These are phyloP conservation scores for Aproaerema taeniolella DNA, from an alignment of 2,888 invertebrate genomes.

Conservation along the genomic window DNA sequence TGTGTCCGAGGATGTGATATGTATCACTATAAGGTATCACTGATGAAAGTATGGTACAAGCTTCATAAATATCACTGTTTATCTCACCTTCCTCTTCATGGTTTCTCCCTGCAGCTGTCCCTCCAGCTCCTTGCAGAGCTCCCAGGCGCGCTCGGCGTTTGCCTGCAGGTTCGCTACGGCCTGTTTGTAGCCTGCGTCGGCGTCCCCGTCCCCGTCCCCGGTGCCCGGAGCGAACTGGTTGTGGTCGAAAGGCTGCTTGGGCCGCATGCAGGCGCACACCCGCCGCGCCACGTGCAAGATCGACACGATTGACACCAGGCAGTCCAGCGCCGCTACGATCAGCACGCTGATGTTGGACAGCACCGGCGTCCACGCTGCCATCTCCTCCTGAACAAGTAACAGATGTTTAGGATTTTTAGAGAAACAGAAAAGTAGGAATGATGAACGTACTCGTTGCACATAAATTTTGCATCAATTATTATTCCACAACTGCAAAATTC, in stretches of 20 bases:
- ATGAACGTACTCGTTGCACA: too few species aligned
- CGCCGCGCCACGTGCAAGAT: conserved; percentile 74
- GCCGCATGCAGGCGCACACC: conserved; percentile 76
- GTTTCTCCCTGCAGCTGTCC: conserved; percentile 54
- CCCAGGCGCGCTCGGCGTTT: conserved; percentile 37
- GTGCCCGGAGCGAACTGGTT: conserved; percentile 69
- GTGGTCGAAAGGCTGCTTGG: conserved; percentile 66
- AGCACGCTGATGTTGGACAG: conserved; percentile 80
- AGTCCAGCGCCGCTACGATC: conserved; percentile 77
- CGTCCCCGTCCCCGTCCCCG: neutral
- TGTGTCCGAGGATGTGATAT: too few species aligned
- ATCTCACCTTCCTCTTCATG: conserved; percentile 49
- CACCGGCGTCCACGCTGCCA: conserved; percentile 78
- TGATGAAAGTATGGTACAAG: too few species aligned
- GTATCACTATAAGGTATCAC: too few species aligned
- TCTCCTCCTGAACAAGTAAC: conserved; percentile 74
- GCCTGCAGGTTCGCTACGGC: neutral
- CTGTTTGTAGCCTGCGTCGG: conserved; percentile 19
- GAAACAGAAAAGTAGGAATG: too few species aligned
- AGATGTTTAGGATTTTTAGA: too few species aligned
- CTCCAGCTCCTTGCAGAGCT: conserved; percentile 60
- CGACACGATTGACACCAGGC: conserved; percentile 68
- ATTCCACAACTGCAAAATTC: too few species aligned
- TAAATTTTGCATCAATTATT: too few species aligned
- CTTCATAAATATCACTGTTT: too few species aligned